These are phyloP conservation scores for Diabrotica virgifera DNA, from an alignment of 1,140 invertebrate species.

Conservation along the genomic window DNA sequence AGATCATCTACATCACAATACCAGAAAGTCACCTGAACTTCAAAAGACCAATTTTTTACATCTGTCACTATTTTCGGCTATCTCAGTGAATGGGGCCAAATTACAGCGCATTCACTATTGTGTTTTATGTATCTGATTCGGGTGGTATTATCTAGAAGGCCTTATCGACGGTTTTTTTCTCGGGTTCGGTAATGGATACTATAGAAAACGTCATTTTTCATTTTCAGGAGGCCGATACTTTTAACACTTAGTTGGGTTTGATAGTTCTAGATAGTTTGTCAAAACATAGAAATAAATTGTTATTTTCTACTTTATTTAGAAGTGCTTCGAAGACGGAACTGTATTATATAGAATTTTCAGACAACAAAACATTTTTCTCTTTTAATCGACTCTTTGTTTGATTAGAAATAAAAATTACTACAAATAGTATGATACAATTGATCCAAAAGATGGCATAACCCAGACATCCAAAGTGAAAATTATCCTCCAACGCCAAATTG, in stretches of 20 bases:
- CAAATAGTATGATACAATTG: no score
- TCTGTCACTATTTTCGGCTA: conserved; percentile 21
- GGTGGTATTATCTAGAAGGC: conserved; percentile 3
- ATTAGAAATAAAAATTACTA: no score
- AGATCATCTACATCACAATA: conserved; percentile 37
- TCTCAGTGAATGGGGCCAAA: conserved; percentile 18
- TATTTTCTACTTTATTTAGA: no score
- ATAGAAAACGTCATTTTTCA: conserved; percentile 3
- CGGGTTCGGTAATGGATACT: neutral
- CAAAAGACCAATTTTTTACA: conserved; percentile 25
- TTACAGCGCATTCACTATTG: conserved; percentile 23
- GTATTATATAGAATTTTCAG: no score
- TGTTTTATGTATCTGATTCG: conserved; percentile 20
- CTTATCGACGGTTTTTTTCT: conserved; percentile 5
- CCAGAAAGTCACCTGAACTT: conserved; percentile 32
- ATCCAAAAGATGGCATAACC: no score
- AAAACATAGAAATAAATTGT: neutral
- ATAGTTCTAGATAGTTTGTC: neutral
- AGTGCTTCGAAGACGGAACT: no score
- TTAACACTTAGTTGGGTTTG: conserved; percentile 3
- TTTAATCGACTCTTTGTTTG: no score
- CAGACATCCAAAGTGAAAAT: no score
- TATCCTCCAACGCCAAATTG: no score
- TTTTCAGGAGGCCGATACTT: neutral
- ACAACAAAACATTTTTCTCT: no score